phyloP scores from a whole-genome alignment of 2,113 vertebrate species.

The Muntiacus reevesi region DNA sequence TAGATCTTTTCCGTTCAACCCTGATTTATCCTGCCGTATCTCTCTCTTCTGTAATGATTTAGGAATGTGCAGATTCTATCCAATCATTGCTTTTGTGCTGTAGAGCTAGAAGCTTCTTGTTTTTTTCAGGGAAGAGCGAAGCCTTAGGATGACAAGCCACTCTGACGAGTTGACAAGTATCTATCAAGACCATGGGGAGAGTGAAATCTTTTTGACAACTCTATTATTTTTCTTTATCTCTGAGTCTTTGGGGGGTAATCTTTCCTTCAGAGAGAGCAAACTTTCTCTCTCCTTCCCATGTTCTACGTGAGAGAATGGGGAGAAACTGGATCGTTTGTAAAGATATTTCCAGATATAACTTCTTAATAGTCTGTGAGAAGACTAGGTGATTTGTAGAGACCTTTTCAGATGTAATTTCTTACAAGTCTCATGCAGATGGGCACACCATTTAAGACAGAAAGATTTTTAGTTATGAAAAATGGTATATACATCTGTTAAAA shows the following conservation, averaged over 20 bases:
- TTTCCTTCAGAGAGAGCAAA: slow-evolving; percentile 20
- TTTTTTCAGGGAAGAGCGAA: slow-evolving; percentile 17
- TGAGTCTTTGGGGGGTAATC: slow-evolving; percentile 21
- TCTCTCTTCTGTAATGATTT: not conserved
- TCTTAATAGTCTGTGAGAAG: not conserved
- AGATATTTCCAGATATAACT: not conserved
- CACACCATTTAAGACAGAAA: not conserved
- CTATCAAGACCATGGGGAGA: not conserved
- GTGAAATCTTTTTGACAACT: slow-evolving; percentile 43
- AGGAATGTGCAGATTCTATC: not conserved
- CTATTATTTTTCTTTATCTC: slow-evolving; percentile 56
- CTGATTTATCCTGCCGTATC: not conserved
- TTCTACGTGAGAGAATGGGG: not conserved
- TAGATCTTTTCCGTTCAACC: not conserved
- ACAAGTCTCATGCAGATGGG: not conserved
- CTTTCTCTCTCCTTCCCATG: not conserved
- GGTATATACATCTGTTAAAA: not conserved
- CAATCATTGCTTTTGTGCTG: not conserved
- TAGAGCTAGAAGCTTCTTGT: not conserved
- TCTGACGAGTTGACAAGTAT: slow-evolving; percentile 54
- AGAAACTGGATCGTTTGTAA: not conserved
- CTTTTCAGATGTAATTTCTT: not conserved
- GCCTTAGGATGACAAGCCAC: not conserved
- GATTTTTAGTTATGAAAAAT: not conserved
- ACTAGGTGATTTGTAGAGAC: slow-evolving; percentile 9